Percentiles rank a stretch among this genome's conserved stretches.
These are phyloP conservation scores for Brachyhypopomus occidentalis DNA, from an alignment of 2,113 vertebrate genomes.

Conservation along the genomic window DNA sequence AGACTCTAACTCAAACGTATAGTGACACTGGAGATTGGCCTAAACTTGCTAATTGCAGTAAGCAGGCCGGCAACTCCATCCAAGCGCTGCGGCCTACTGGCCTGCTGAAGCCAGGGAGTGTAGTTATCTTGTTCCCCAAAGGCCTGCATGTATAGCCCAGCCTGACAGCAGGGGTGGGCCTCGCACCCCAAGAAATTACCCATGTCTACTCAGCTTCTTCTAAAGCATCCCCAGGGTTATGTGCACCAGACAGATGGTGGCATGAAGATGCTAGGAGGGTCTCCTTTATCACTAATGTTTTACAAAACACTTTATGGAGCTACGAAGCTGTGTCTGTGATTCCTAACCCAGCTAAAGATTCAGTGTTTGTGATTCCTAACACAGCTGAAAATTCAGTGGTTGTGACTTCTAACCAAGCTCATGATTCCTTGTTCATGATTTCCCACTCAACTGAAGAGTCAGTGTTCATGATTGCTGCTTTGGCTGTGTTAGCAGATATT, in stretches of 20 bases:
- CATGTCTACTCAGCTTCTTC: slow-evolving; percentile 16
- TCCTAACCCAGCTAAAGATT: too few relatives aligned
- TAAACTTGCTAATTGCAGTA: slow-evolving; percentile 44
- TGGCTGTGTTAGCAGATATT: too few relatives aligned
- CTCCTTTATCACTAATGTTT: background rate
- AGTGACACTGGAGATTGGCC: background rate
- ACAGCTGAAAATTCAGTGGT: too few relatives aligned
- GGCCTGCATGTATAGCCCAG: background rate
- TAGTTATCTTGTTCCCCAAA: slow-evolving; percentile 13
- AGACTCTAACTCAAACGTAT: background rate
- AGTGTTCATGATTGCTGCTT: too few relatives aligned
- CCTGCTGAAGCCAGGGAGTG: slow-evolving; percentile 24
- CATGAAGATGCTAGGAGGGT: too few relatives aligned
- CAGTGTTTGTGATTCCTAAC: too few relatives aligned
- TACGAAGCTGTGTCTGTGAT: too few relatives aligned
- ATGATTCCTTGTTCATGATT: too few relatives aligned
- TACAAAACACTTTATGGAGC: too few relatives aligned
- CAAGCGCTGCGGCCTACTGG: slow-evolving; percentile 15
- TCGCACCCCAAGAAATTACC: slow-evolving; percentile 38
- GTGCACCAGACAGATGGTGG: background rate
- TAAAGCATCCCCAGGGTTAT: slow-evolving; percentile 9
- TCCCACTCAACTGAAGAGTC: background rate
- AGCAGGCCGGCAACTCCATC: slow-evolving; percentile 1
- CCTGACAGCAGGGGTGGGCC: slow-evolving; percentile 20
- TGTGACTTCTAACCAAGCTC: too few relatives aligned